Percentiles rank a stretch among this genome's conserved stretches.
Evolutionary conservation across 2,113 vertebrate species (phyloP).

Genomic region (Petrocephalus microphthalmus): DNA sequence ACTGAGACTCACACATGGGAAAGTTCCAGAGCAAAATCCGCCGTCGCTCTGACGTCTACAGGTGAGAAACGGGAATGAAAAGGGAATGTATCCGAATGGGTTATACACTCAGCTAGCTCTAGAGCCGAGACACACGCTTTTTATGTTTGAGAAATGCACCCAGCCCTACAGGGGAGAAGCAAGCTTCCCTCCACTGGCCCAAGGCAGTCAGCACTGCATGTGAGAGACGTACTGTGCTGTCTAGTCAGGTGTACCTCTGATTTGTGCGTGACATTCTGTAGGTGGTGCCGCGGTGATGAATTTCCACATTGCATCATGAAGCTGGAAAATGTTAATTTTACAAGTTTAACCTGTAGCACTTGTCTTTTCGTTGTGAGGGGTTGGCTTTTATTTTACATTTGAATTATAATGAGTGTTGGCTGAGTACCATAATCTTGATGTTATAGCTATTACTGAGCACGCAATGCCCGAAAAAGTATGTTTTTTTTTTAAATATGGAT

Average conservation of each 20-base stretch:
- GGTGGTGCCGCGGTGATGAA: background rate
- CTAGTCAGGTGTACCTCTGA: background rate
- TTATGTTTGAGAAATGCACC: background rate
- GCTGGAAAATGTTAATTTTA: background rate
- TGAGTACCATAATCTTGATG: background rate
- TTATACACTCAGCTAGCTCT: background rate
- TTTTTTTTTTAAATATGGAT: background rate
- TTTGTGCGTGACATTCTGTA: background rate
- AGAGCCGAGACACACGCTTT: background rate
- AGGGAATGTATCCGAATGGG: background rate
- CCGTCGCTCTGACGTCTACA: constrained; percentile 69
- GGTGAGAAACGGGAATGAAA: constrained; percentile 48
- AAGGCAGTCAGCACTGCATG: background rate
- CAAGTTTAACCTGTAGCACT: background rate
- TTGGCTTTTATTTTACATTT: background rate
- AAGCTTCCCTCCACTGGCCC: background rate
- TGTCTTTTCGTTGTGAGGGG: background rate
- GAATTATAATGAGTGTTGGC: background rate
- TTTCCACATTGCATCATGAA: background rate
- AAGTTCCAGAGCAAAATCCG: constrained; percentile 86
- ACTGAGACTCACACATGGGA: constrained; percentile 64
- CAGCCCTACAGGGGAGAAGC: background rate
- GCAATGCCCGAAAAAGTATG: background rate
- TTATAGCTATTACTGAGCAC: background rate
- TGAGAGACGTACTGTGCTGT: background rate